Evolutionary conservation across 23 tunicate species (phyloP).

Genomic region (Trididemnum clinides): DNA sequence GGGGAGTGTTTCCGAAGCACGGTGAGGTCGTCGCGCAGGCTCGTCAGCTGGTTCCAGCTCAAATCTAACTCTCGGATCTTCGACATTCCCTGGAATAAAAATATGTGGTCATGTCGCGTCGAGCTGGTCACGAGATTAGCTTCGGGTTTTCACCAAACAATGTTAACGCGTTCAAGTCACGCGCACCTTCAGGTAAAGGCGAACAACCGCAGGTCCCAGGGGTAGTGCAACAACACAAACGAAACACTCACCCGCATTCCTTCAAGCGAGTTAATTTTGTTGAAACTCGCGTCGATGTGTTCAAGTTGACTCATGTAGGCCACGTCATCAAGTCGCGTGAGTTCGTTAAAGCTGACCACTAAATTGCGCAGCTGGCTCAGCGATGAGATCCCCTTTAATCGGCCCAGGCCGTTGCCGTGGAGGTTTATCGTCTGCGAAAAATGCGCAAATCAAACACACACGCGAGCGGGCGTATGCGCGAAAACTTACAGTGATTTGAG

Average conservation of each 20-base stretch:
- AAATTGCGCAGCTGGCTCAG: conserved; percentile 61
- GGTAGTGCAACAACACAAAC: too few species aligned
- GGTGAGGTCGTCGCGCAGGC: conserved; percentile 82
- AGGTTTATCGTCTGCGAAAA: conserved; percentile 66
- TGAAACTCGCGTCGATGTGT: conserved; percentile 83
- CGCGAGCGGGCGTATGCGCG: not conserved
- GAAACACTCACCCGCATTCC: conserved; percentile 86
- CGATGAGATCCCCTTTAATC: conserved; percentile 66
- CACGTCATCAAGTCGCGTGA: conserved; percentile 83
- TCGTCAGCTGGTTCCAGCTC: conserved; percentile 94
- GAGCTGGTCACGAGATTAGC: too few species aligned
- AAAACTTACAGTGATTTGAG: conserved; percentile 80
- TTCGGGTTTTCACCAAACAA: too few species aligned
- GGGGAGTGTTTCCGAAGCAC: conserved; percentile 85
- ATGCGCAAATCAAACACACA: too few species aligned
- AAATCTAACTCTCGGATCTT: conserved; percentile 66
- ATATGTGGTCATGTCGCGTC: too few species aligned
- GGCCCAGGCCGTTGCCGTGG: conserved; percentile 88
- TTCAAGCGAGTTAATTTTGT: conserved; percentile 90
- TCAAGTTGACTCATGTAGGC: conserved; percentile 86
- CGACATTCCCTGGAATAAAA: conserved; percentile 91
- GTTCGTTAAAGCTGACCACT: conserved; percentile 86
- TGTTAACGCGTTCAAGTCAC: too few species aligned
- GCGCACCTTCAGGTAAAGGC: too few species aligned
- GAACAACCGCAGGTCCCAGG: too few species aligned